phyloP scores from a whole-genome alignment of 1,140 invertebrate genomes.

The Orius insidiosus region DNA sequence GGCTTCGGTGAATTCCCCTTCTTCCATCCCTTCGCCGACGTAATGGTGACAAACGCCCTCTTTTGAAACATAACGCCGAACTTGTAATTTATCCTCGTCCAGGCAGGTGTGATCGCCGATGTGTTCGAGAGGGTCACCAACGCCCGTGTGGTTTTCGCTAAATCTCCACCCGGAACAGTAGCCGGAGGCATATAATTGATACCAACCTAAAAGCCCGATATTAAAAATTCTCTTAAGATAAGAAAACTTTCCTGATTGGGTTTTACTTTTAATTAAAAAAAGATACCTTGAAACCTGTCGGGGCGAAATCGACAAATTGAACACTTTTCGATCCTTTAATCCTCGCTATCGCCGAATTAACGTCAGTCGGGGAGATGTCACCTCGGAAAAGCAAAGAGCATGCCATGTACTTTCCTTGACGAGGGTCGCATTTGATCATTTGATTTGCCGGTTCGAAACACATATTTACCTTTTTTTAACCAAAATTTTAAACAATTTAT shows the following conservation, averaged over 20 bases:
- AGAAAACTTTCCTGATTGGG: neutral
- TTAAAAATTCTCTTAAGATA: neutral
- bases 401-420: conserved; percentile 59
- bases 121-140: conserved; percentile 68
- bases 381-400: conserved; percentile 29
- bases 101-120: conserved; percentile 63
- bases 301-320: conserved; percentile 63
- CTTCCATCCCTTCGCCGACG: conserved; percentile 37
- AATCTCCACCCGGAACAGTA: conserved; percentile 44
- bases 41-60: conserved; percentile 30
- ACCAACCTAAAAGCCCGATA: conserved; percentile 29
- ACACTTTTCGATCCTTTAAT: conserved; percentile 72
- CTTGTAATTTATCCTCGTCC: conserved; percentile 61
- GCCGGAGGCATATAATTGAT: conserved; percentile 41
- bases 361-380: conserved; percentile 61
- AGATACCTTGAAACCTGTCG: conserved; percentile 53
- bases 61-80: conserved; percentile 66
- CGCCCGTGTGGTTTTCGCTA: conserved; percentile 35
- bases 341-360: conserved; percentile 66
- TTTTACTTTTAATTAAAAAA: conserved; percentile 26
- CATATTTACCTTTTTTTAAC: conserved; percentile 35
- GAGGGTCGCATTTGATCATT: conserved; percentile 39
- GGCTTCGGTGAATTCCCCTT: conserved; percentile 15
- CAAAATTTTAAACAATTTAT: conserved; percentile 55
- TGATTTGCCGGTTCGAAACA: conserved; percentile 32